Conservation (phyloP, 2,113 vertebrate genomes). For the Helogale parvula region DNA sequence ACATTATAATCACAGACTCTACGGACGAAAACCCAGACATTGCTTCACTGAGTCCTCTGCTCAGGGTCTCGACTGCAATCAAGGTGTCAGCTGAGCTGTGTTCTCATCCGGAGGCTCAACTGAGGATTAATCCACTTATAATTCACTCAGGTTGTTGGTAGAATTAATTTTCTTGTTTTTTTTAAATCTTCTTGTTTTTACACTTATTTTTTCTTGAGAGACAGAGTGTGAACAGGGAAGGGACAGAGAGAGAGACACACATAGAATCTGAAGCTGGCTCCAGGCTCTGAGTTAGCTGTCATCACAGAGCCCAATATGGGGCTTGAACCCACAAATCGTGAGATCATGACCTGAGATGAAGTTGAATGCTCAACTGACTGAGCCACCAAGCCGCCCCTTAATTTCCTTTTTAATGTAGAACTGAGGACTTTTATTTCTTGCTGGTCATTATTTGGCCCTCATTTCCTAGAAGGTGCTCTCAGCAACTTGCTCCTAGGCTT, state of each 20-base stretch:
- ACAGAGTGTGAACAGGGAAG: too few species aligned
- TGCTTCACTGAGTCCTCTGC: not conserved
- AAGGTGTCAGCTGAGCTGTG: not conserved
- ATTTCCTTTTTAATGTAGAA: not conserved
- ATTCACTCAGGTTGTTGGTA: not conserved
- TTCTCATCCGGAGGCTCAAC: not conserved
- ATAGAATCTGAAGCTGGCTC: too few species aligned
- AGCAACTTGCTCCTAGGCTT: not conserved
- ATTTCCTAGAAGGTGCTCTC: not conserved
- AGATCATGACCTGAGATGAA: too few species aligned
- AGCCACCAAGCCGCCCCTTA: not conserved
- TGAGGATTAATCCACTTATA: not conserved
- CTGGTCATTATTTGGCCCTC: not conserved
- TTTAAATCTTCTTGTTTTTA: too few species aligned
- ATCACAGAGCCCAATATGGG: too few species aligned
- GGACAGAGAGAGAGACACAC: too few species aligned
- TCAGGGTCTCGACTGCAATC: not conserved
- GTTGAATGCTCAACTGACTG: too few species aligned
- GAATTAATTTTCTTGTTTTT: not conserved
- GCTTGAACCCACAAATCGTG: too few species aligned
- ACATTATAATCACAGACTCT: not conserved
- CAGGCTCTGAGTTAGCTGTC: too few species aligned
- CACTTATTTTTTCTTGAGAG: too few species aligned
- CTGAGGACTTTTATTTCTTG: not conserved
- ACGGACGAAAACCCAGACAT: not conserved